phyloP scores from a whole-genome alignment of 2,797 vertebrate species.

The Parauchenoglanis punctatus region DNA sequence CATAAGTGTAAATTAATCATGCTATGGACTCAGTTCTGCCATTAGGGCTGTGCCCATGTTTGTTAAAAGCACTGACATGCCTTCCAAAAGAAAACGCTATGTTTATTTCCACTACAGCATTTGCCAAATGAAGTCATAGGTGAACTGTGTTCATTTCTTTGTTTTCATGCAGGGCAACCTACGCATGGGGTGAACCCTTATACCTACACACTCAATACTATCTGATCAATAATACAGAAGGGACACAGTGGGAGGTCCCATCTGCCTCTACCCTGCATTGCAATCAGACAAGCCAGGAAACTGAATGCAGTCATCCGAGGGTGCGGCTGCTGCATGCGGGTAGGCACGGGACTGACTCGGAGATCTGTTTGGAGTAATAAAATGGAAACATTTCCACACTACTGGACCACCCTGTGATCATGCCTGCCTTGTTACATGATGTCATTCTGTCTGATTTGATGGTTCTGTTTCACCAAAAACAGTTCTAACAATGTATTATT shows the following conservation, averaged over 20 bases:
- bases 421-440: conserved; percentile 42
- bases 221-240: conserved; percentile 31
- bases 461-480: conserved; percentile 19
- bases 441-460: conserved; percentile 33
- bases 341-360: conserved; percentile 26
- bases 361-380: conserved; percentile 36
- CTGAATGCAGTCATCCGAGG: conserved; percentile 65
- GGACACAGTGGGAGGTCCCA: conserved; percentile 32
- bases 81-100: background rate
- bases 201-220: conserved; percentile 4
- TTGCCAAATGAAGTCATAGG: conserved; percentile 40
- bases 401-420: conserved; percentile 32
- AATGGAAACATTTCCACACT: conserved; percentile 42
- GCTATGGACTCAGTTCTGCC: conserved; percentile 5
- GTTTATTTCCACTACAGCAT: conserved; percentile 23
- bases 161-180: conserved; percentile 22
- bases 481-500: conserved; percentile 2
- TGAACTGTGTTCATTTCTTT: conserved; percentile 22
- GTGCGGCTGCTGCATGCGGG: conserved; percentile 56
- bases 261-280: conserved; percentile 29
- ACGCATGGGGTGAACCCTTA: background rate
- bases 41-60: conserved; percentile 20
- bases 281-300: conserved; percentile 63
- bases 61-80: background rate
- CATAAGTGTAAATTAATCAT: conserved; percentile 19